Percentiles rank a stretch among this genome's conserved stretches.
Evolutionary conservation across 23 tunicate genomes (phyloP).

Genomic region (Oikopleura dioica): DNA sequence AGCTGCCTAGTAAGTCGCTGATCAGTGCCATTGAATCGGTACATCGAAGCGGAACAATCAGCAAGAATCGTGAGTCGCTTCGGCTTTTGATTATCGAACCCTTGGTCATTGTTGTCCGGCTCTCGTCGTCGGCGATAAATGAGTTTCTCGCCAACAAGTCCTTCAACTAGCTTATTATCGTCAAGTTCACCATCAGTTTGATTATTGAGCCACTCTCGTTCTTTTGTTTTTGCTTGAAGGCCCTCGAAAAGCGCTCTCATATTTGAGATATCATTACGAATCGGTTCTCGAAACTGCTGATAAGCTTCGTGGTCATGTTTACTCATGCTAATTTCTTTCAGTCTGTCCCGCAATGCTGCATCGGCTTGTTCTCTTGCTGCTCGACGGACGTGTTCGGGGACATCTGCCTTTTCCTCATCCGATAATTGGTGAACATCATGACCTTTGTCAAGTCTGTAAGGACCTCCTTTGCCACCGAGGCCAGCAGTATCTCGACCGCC

Average conservation of each 20-base stretch:
- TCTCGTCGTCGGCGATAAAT: constrained; percentile 76
- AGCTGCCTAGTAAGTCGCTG: constrained; percentile 37
- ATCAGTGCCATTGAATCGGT: constrained; percentile 73
- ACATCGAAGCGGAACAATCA: constrained; percentile 75
- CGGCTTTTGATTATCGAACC: constrained; percentile 73
- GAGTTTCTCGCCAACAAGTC: constrained; percentile 68
- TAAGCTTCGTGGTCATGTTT: constrained; percentile 71
- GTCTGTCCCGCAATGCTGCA: constrained; percentile 60
- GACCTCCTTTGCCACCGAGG: constrained; percentile 89
- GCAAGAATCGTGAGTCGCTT: constrained; percentile 38
- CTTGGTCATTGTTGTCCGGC: too few species aligned
- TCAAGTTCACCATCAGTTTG: constrained; percentile 72
- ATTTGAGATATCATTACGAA: constrained; percentile 49
- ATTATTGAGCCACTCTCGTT: constrained; percentile 71
- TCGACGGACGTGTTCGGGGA: constrained; percentile 76
- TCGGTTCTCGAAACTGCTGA: constrained; percentile 33
- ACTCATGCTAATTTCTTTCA: constrained; percentile 64
- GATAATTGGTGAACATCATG: constrained; percentile 71
- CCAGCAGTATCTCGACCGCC: constrained; percentile 90
- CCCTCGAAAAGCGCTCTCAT: constrained; percentile 49
- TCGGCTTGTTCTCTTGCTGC: constrained; percentile 71
- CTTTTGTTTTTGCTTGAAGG: constrained; percentile 78
- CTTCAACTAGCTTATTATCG: constrained; percentile 82
- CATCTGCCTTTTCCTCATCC: constrained; percentile 88
- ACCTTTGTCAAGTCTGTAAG: constrained; percentile 64